Evolutionary conservation across 2,113 vertebrate genomes (phyloP), one percentile per base, ranked within the genome.

Genomic region (Isurus oxyrinchus): DNA sequence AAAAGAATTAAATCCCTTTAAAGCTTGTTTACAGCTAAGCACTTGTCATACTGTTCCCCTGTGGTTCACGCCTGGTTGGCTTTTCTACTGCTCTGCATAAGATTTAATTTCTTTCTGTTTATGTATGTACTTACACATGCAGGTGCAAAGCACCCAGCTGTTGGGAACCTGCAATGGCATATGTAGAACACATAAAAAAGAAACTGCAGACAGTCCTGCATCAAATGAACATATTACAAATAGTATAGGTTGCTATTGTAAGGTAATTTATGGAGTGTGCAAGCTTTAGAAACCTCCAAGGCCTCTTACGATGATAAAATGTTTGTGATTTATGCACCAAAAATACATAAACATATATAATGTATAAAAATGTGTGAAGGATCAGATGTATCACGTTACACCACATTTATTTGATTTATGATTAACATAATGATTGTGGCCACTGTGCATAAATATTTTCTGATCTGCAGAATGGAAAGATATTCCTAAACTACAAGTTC

Each of bases 1-100:
- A 98, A 96, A 98, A 98, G 98, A 98, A 98, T 98, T 98, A 98
- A 98, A 98, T 98, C 97, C 98, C 98, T 98, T 97, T 98, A 98
- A 98, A 97, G 97, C 97, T 98, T 98, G 98, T 98, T 98, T 98
- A 98, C 98, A 98, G 98, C 98, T 98, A 97, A 97, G 97, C 97
- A 97, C 98, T 98, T 98, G 98, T 98, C 98, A 98, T 96, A 97
- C 97, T 97, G 97, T 97, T 98, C 98, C 98, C 98, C 96, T 97
- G 98, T 98, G 98, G 97, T 97, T 98, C 98, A 97, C 61, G 97
- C 97, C 97, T 98, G 97, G 97, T 96, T 97, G 97, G 44, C 19
- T 96, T 97, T 97, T 86, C 69, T 96, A 88, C 95, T 97, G 97
- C 97, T 97, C 97, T 97, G 97, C 40, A 59, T 97, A 98, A 98